These are phyloP conservation scores for Falco concolor DNA, from an alignment of 2,797 vertebrate species.

Conservation along the genomic window DNA sequence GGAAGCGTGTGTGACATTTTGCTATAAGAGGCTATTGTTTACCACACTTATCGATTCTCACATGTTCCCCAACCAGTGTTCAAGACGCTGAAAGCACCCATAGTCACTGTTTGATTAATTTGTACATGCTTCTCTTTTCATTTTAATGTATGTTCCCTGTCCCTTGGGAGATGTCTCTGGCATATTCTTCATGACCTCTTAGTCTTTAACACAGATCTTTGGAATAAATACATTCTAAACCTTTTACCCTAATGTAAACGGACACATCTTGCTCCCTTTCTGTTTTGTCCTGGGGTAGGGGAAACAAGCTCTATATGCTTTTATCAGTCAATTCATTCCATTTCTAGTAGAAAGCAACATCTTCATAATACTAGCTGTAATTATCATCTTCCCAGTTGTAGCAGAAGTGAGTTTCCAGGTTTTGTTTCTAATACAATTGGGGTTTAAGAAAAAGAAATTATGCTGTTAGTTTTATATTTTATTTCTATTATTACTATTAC, in stretches of 20 bases:
- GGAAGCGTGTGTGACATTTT: slow-evolving; percentile 62
- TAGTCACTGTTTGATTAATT: slow-evolving; percentile 65
- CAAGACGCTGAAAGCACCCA: slow-evolving; percentile 60
- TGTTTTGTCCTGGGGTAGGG: neutral
- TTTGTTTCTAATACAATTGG: neutral
- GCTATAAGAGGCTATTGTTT: slow-evolving; percentile 55
- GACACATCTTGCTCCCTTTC: neutral
- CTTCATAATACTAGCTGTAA: neutral
- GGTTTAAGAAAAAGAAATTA: neutral
- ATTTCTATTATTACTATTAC: neutral
- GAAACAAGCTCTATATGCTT: neutral
- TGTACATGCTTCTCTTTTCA: slow-evolving; percentile 35
- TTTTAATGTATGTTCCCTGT: slow-evolving; percentile 56
- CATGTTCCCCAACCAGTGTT: slow-evolving; percentile 53
- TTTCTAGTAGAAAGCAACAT: neutral
- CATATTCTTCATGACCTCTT: slow-evolving; percentile 48
- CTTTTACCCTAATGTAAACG: slow-evolving; percentile 46
- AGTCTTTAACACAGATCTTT: slow-evolving; percentile 49
- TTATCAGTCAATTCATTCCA: neutral
- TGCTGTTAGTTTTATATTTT: neutral
- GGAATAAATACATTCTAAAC: slow-evolving; percentile 53
- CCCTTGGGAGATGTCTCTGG: slow-evolving; percentile 15
- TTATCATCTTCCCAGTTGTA: neutral
- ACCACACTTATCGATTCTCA: slow-evolving; percentile 61
- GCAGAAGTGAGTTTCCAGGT: neutral